These are phyloP conservation scores for Scolopax bukidnonensis DNA, from an alignment of 2,797 vertebrate genomes.

Conservation along the genomic window DNA sequence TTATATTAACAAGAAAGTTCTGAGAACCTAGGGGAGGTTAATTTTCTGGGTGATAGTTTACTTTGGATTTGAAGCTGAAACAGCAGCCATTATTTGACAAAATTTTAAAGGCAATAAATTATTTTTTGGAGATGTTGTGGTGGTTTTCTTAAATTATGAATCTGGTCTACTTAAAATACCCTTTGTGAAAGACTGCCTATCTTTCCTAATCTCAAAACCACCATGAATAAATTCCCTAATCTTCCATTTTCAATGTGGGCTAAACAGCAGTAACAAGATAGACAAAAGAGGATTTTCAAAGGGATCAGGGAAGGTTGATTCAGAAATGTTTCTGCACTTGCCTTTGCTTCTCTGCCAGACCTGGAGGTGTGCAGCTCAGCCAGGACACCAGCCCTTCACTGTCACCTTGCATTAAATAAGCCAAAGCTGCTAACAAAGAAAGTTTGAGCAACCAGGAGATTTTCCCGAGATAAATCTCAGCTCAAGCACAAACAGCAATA, in stretches of 20 bases:
- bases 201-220: not conserved
- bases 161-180: not conserved
- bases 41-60: constrained; percentile 7
- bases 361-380: not conserved
- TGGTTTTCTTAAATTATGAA: not conserved
- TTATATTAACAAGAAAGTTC: not conserved
- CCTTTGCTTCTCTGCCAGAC: not conserved
- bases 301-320: not conserved
- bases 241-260: not conserved
- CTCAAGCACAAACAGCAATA: not conserved
- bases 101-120: not conserved
- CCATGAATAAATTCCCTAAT: not conserved
- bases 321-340: not conserved
- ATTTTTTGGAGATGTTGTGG: not conserved
- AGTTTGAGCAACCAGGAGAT: not conserved
- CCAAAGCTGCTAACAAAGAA: too few relatives aligned
- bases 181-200: not conserved
- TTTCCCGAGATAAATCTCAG: not conserved
- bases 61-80: not conserved
- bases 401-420: not conserved
- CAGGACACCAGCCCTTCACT: not conserved
- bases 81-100: not conserved
- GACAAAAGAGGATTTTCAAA: not conserved
- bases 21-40: not conserved
- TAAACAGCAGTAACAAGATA: not conserved